phyloP scores from a whole-genome alignment of 2,797 vertebrate genomes.

The Todus mexicanus region DNA sequence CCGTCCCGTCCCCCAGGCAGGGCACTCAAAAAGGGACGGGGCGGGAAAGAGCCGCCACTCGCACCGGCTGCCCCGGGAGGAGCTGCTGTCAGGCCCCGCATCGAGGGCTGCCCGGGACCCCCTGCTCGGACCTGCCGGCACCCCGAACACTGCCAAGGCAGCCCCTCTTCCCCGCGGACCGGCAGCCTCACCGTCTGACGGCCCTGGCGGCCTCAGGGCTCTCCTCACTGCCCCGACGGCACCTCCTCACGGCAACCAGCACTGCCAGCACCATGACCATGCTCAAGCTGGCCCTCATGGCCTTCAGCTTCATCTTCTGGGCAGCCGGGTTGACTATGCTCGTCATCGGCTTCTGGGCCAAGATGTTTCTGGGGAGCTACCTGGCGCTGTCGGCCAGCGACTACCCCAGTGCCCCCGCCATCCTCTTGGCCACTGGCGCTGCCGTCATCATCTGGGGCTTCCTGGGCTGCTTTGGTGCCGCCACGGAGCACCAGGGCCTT shows the following conservation, averaged over 20 bases:
- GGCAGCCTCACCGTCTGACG: not conserved
- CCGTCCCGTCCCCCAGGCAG: not conserved
- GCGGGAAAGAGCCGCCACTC: not conserved
- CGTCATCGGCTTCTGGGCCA: conserved; percentile 86
- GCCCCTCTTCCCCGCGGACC: not conserved
- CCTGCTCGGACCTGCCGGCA: not conserved
- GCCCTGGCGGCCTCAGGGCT: not conserved
- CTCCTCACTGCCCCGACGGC: too few species aligned
- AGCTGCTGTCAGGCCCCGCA: not conserved
- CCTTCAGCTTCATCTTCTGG: conserved; percentile 91
- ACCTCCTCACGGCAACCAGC: too few species aligned
- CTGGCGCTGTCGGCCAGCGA: conserved; percentile 81
- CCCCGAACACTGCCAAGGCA: not conserved
- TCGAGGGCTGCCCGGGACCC: not conserved
- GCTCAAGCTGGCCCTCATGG: conserved; percentile 84
- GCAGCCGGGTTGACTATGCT: conserved; percentile 85
- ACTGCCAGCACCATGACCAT: conserved; percentile 81
- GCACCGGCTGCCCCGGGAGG: fast-evolving
- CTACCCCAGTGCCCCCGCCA: conserved; percentile 81
- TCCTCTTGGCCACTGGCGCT: conserved; percentile 81
- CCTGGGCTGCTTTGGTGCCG: conserved; percentile 86
- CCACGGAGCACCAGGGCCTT: conserved; percentile 82
- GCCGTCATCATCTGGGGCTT: conserved; percentile 86
- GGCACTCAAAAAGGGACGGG: not conserved
- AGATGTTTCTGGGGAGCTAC: conserved; percentile 82